A percentile compares a stretch with the other conserved stretches of the same genome.
Conservation (phyloP, 2,888 invertebrate genomes). For the Chironomus riparius region DNA sequence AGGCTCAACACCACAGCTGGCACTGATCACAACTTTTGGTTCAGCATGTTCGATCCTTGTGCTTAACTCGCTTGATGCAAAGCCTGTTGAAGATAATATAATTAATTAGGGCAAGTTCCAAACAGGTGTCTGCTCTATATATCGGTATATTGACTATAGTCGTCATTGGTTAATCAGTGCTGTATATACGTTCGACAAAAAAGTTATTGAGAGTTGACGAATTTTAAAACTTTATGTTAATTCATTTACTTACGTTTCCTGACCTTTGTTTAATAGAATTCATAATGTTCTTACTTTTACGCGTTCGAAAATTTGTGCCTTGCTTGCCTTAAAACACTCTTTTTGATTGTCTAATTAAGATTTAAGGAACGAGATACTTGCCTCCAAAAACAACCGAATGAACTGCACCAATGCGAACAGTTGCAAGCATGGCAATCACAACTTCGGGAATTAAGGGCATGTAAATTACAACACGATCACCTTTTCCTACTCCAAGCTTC, state of each 20-base stretch:
- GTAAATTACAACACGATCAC: constrained; percentile 82
- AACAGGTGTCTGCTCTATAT: too few relatives aligned
- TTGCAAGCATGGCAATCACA: constrained; percentile 80
- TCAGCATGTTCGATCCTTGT: constrained; percentile 79
- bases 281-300: background rate
- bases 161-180: too few relatives aligned
- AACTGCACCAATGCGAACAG: constrained; percentile 78
- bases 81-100: constrained; percentile 48
- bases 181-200: background rate
- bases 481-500: constrained; percentile 66
- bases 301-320: background rate
- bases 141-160: too few relatives aligned
- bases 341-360: too few relatives aligned
- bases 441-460: constrained; percentile 93
- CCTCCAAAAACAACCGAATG: constrained; percentile 93
- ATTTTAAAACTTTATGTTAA: constrained; percentile 16
- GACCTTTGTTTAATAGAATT: constrained; percentile 22
- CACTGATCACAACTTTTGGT: constrained; percentile 80
- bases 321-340: background rate
- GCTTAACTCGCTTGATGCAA: constrained; percentile 80
- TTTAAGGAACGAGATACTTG: constrained; percentile 36
- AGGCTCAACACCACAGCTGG: constrained; percentile 87
- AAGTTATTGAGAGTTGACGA: background rate
- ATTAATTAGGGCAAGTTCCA: too few relatives aligned
- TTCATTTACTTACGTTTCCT: background rate